These are phyloP conservation scores for Griposia aprilina DNA, from an alignment of 2,888 invertebrate species.

Conservation along the genomic window DNA sequence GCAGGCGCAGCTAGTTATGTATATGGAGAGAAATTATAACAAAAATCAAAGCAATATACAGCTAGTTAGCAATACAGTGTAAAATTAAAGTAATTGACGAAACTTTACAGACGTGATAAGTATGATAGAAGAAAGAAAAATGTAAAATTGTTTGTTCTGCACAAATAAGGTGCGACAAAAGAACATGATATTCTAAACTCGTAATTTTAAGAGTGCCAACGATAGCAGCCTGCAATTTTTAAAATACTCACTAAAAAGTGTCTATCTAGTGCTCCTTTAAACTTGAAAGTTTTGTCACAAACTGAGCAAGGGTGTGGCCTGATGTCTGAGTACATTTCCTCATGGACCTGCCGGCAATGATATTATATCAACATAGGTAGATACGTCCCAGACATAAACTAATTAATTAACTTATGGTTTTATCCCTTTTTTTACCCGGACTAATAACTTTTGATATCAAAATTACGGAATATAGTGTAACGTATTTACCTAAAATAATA, in stretches of 20 bases:
- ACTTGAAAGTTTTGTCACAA: slow-evolving; percentile 81
- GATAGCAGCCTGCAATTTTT: not conserved
- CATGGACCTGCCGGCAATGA: slow-evolving; percentile 77
- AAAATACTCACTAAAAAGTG: slow-evolving; percentile 74
- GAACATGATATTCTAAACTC: not conserved
- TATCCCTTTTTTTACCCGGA: not conserved
- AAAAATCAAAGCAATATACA: not conserved
- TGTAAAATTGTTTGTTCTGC: not conserved
- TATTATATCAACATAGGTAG: slow-evolving; percentile 31
- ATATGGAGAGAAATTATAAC: not conserved
- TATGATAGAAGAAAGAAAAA: not conserved
- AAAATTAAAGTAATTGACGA: not conserved
- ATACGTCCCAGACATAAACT: not conserved
- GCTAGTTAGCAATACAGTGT: not conserved
- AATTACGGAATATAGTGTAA: not conserved
- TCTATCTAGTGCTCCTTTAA: slow-evolving; percentile 79
- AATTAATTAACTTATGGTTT: not conserved
- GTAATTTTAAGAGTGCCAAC: not conserved
- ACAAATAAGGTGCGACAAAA: too few species aligned
- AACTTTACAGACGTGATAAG: not conserved
- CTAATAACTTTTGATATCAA: not conserved
- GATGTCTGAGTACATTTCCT: slow-evolving; percentile 74
- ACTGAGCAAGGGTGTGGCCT: slow-evolving; percentile 72
- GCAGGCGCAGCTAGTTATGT: not conserved
- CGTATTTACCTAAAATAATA: slow-evolving; percentile 36